Conservation (phyloP, 2,113 vertebrate species). For the Hippocampus abdominalis region DNA sequence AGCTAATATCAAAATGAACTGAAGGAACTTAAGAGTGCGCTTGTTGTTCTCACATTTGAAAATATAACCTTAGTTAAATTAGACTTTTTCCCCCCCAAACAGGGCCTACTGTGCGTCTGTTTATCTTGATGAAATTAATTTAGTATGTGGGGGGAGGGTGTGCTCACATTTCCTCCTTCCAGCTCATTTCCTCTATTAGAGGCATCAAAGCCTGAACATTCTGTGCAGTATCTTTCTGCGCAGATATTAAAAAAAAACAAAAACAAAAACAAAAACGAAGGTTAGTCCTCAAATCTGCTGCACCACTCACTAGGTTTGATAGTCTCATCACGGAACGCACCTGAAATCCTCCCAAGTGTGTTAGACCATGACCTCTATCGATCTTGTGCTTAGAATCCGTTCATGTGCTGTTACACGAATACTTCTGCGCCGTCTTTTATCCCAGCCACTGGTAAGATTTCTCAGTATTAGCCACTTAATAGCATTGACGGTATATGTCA, state of each 20-base stretch:
- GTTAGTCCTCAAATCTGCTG: background rate
- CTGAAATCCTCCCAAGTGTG: background rate
- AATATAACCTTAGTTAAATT: conserved; percentile 29
- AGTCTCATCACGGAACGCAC: background rate
- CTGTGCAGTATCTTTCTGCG: background rate
- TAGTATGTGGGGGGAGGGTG: too few relatives aligned
- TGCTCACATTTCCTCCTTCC: background rate
- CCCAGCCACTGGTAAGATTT: background rate
- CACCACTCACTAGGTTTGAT: background rate
- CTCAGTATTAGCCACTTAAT: background rate
- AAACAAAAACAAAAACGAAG: background rate
- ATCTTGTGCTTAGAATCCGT: background rate
- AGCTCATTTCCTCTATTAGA: background rate
- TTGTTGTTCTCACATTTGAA: conserved; percentile 39
- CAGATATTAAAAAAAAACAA: background rate
- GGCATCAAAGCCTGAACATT: background rate
- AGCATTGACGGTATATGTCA: background rate
- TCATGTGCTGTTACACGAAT: background rate
- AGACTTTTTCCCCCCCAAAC: conserved; percentile 22
- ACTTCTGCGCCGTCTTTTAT: background rate
- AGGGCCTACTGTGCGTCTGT: background rate
- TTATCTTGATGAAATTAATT: too few relatives aligned
- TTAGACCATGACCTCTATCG: background rate
- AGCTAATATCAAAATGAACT: conserved; percentile 42
- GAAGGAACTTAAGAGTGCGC: conserved; percentile 34